Evolutionary conservation across 2,888 invertebrate species (phyloP), one percentile per base, ranked within the genome.

Genomic region (Phaedon cochleariae): DNA sequence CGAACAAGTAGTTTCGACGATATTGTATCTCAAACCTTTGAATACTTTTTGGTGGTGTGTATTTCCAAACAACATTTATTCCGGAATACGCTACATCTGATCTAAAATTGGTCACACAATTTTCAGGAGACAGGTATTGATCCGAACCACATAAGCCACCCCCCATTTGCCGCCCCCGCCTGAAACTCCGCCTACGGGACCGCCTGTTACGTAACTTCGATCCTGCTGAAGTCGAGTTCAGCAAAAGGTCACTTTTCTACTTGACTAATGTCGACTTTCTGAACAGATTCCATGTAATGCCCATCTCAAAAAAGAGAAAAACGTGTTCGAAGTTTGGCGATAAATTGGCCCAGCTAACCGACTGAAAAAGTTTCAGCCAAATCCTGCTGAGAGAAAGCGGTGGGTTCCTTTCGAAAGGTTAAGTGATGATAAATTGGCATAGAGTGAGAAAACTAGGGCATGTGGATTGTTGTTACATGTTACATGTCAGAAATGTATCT

Each of bases 61-160:
- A 7, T 45, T 41, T 1, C 22, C 57, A 41, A 41, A 21, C 7
- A 26, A 26, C 26, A 26, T 48, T 20, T n/a, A 17, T 21, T 48
- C 17, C 41, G 15, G 51, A 26, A 48, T 37, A 37, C 58, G 46
- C 17, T 20, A 67, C 59, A n/a, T n/a, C 67, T 62, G 60, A 10
- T 59, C 52, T 64, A 65, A 62, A 65, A 65, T 65, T 68, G 65
- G 59, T 29, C 58, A 21, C 48, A 51, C 62, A 57, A 34, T 46
- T 58, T 58, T 59, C 54, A 20, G 20, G 48, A 34, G 34, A 59
- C 55, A 62, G 54, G 65, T 68, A 68, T 68, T 68, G 68, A 68
- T 68, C 65, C 52, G n/a, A 26, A 5, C 55, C 20, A 46, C 49
- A 45, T 57, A 51, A 29, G 31, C 59, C 68, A 59, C 62, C 68